Evolutionary conservation across 2,113 vertebrate genomes (phyloP).

Genomic region (Pygoscelis adeliae): DNA sequence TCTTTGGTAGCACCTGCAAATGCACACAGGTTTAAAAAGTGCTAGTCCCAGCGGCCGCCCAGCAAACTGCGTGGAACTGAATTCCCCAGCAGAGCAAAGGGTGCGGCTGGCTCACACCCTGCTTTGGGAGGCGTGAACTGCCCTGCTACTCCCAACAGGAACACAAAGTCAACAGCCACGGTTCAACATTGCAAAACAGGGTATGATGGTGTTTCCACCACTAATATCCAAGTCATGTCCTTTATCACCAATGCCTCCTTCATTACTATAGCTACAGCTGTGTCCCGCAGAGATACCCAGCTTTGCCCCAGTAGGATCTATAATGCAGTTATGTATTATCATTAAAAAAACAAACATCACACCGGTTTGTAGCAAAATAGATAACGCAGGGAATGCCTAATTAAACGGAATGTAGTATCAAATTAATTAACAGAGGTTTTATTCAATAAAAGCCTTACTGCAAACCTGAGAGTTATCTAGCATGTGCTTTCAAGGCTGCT

Average conservation of each 20-base stretch:
- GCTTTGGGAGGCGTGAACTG: not conserved
- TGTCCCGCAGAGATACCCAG: not conserved
- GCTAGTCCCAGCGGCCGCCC: rapidly evolving
- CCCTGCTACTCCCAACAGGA: not conserved
- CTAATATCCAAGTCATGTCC: not conserved
- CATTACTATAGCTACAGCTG: not conserved
- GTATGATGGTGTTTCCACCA: not conserved
- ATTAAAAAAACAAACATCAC: not conserved
- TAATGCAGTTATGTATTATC: not conserved
- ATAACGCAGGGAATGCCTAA: not conserved
- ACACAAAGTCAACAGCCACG: not conserved
- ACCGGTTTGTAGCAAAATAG: not conserved
- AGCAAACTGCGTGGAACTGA: not conserved
- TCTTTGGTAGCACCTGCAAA: not conserved
- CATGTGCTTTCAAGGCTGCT: not conserved
- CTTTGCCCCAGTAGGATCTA: not conserved
- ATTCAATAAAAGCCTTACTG: not conserved
- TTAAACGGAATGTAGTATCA: not conserved
- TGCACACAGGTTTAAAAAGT: not conserved
- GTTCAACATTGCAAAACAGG: not conserved
- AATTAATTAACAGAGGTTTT: not conserved
- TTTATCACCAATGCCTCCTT: not conserved
- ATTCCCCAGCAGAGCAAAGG: not conserved
- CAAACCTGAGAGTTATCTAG: not conserved
- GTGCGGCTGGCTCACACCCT: not conserved